Evolutionary conservation across 1,140 invertebrate species (phyloP).

Genomic region (Cardiocondyla obscurior): DNA sequence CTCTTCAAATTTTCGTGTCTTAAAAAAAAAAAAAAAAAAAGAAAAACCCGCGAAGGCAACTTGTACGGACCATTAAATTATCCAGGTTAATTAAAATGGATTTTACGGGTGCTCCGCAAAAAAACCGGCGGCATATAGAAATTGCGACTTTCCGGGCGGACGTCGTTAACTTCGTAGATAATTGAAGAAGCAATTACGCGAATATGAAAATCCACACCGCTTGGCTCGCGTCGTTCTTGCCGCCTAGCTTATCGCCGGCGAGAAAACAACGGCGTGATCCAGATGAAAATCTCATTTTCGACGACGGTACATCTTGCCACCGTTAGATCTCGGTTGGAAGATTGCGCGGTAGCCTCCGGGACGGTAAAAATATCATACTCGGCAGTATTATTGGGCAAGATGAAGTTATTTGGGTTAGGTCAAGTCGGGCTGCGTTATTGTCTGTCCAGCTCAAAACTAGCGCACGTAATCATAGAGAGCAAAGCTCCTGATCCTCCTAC

Average conservation of each 20-base stretch:
- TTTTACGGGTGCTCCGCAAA: not conserved
- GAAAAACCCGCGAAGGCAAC: not conserved
- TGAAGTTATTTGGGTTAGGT: conserved; percentile 74
- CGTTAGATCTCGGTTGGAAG: conserved; percentile 56
- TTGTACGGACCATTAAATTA: conserved; percentile 3
- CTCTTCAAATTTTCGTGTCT: not conserved
- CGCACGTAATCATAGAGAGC: conserved; percentile 73
- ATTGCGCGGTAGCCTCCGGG: conserved; percentile 46
- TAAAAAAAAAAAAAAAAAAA: too few species aligned
- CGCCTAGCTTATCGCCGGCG: not conserved
- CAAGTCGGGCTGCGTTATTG: conserved; percentile 68
- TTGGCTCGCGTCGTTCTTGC: not conserved
- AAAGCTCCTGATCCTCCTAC: conserved; percentile 71
- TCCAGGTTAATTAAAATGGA: conserved; percentile 21
- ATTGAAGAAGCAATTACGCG: conserved; percentile 44
- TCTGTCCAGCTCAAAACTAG: conserved; percentile 67
- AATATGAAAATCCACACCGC: not conserved
- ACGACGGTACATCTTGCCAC: conserved; percentile 46
- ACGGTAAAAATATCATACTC: conserved; percentile 63
- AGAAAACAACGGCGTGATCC: conserved; percentile 44
- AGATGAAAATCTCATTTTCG: conserved; percentile 70
- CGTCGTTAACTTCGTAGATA: conserved; percentile 9
- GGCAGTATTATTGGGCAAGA: conserved; percentile 70
- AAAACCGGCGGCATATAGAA: conserved; percentile 16
- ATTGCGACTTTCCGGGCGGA: not conserved